Evolutionary conservation across 2,113 vertebrate species (phyloP), one percentile per base, ranked within the genome.

Genomic region (Mirounga angustirostris): DNA sequence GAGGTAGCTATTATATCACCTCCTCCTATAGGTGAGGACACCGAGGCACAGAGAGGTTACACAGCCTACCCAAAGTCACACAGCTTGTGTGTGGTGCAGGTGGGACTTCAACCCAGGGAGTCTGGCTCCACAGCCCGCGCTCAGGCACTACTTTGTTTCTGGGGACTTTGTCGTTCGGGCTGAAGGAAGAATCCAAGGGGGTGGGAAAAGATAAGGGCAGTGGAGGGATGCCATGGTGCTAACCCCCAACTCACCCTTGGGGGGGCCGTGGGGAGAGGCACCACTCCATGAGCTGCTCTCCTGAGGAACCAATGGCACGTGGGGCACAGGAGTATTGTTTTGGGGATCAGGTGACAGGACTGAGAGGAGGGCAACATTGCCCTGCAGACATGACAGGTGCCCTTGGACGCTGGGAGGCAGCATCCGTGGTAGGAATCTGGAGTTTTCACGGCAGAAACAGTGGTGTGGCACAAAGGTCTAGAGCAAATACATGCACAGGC

Each of bases 241-340:
- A 3, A 10, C 28, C 18, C 43, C 80, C 28, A 36, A 21, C 14
- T 2, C 21, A 30, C 30, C 22, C 73, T 65, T 18, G 11, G 63
- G 50, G 24, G 16, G 12, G 5, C 4, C 6, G 0, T 12, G 0
- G 40, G 5, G 33, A 95, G 5, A 18, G 3, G 12, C 8, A 30
- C 15, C n/a, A 15, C 33, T 12, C 5, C 71, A 13, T 14, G 28
- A 54, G 16, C 61, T 56, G 6, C 24, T 80, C 28, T 91, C 18
- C 63, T 40, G 19, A 67, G 26, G 46, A n/a, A 36, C 12, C 19
- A 6, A 40, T 52, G 10, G 18, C 52, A 50, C 15, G 1, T 65
- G 40, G 46, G 15, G 2, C n/a, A 33, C 30, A 50, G 21, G 5
- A 76, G 16, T 36, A 16, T 26, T 26, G 4, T 65, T 26, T 43